Conservation (phyloP, 2,113 vertebrate species). For the Eleginops maclovinus region DNA sequence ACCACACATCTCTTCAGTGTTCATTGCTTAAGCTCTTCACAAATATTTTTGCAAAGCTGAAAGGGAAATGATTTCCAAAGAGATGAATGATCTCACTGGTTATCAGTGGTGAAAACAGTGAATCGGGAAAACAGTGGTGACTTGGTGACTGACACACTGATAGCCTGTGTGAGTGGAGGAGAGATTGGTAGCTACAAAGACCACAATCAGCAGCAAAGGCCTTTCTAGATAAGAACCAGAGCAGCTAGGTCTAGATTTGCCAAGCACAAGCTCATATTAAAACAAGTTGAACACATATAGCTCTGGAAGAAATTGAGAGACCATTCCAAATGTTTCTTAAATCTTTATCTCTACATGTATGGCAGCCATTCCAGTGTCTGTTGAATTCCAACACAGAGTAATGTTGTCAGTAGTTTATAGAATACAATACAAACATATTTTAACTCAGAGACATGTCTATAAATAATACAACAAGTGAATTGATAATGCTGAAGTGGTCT, state of each 20-base stretch:
- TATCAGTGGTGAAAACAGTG: slow-evolving; percentile 38
- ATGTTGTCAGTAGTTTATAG: too few relatives aligned
- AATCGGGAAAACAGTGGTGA: slow-evolving; percentile 44
- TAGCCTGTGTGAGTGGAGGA: slow-evolving; percentile 3
- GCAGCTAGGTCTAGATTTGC: background rate
- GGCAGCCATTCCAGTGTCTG: too few relatives aligned
- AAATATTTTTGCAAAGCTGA: background rate
- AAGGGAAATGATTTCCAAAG: background rate
- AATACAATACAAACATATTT: too few relatives aligned
- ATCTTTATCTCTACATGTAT: too few relatives aligned
- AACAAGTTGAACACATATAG: too few relatives aligned
- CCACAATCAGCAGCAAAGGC: slow-evolving; percentile 44
- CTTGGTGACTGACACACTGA: slow-evolving; percentile 31
- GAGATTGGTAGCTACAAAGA: slow-evolving; percentile 40
- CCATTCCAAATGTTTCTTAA: too few relatives aligned
- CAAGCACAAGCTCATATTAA: too few relatives aligned
- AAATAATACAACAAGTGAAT: too few relatives aligned
- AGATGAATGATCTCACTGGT: slow-evolving; percentile 11
- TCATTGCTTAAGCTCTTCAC: background rate
- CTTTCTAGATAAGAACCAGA: slow-evolving; percentile 44
- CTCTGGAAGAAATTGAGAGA: too few relatives aligned
- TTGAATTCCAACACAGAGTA: too few relatives aligned
- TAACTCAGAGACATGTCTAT: too few relatives aligned
- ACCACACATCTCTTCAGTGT: background rate
- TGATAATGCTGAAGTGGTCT: too few relatives aligned